Evolutionary conservation across 30 jellyfish, hydroid and myxozoan species (phyloP).

Genomic region (Pseudorhiza aurosa): DNA sequence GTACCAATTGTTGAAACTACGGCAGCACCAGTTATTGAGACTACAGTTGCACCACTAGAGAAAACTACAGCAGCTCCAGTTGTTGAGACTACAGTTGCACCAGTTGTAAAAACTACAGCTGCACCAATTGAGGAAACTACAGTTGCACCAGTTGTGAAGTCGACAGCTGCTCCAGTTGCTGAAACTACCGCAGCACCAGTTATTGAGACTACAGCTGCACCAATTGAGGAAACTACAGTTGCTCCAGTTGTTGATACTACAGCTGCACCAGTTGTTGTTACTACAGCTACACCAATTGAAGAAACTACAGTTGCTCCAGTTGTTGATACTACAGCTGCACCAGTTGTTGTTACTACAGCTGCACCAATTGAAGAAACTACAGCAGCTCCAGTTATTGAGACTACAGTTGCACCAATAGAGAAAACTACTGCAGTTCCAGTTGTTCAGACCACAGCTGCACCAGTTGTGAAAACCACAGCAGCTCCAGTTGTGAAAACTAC

Average conservation of each 20-base stretch:
- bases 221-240: slow-evolving; percentile 15
- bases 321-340: not conserved
- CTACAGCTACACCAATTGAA: not conserved
- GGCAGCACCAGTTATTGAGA: not conserved
- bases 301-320: slow-evolving; percentile 11
- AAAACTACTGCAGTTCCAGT: not conserved
- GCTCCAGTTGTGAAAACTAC: slow-evolving; percentile 46
- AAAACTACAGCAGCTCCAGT: slow-evolving; percentile 6
- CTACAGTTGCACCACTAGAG: not conserved
- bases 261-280: not conserved
- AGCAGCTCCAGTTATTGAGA: slow-evolving; percentile 20
- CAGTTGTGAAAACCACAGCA: slow-evolving; percentile 28
- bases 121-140: not conserved
- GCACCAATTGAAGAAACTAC: slow-evolving; percentile 22
- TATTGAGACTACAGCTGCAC: not conserved
- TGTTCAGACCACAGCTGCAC: slow-evolving; percentile 7
- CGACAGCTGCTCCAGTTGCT: not conserved
- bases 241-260: slow-evolving; percentile 23
- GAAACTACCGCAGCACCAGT: slow-evolving; percentile 18
- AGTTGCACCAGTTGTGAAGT: not conserved
- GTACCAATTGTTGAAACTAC: slow-evolving; percentile 2
- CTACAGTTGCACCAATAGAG: not conserved
- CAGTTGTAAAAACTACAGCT: slow-evolving; percentile 7
- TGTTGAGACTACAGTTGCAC: not conserved
- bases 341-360: slow-evolving; percentile 36